These are phyloP conservation scores for Eleutherodactylus coqui DNA, from an alignment of 2,797 vertebrate species.

Conservation along the genomic window DNA sequence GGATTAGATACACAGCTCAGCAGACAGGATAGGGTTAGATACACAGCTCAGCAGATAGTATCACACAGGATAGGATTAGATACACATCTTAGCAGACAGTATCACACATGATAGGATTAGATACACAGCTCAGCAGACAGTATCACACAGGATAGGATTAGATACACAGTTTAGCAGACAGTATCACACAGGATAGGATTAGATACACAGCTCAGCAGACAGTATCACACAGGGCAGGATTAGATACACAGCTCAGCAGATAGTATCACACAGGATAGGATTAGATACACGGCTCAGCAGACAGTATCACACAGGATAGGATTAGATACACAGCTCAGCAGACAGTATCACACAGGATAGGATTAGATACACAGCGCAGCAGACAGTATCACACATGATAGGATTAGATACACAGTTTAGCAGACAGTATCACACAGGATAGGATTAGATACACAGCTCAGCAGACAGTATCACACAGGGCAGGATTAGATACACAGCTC, in stretches of 20 bases:
- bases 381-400: neutral
- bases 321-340: neutral
- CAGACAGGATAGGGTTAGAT: neutral
- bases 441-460: neutral
- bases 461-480: neutral
- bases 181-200: neutral
- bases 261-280: neutral
- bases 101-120: neutral
- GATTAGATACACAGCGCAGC: neutral
- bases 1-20: neutral
- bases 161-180: neutral
- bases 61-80: neutral
- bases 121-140: neutral
- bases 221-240: neutral
- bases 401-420: neutral
- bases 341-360: neutral
- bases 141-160: neutral
- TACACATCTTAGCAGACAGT: neutral
- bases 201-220: neutral
- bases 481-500: no score
- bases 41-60: constrained; percentile 4
- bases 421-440: neutral
- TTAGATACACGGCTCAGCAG: neutral
- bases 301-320: neutral
- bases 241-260: constrained; percentile 26